A percentile compares a stretch with the other conserved stretches of the same genome.
Conservation (phyloP, 1,140 invertebrate genomes). For the Temnothorax nylanderi region DNA sequence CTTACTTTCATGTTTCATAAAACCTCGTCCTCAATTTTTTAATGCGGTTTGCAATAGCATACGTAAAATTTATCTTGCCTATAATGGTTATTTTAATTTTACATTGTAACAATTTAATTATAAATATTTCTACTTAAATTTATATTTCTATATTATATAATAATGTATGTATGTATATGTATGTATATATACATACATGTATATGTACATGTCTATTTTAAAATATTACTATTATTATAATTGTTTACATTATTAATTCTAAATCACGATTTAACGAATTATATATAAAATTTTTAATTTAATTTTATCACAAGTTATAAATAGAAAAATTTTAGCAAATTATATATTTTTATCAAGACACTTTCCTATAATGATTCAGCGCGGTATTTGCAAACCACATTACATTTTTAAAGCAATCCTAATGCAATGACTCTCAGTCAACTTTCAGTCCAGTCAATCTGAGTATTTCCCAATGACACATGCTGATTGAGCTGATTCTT, state of each 20-base stretch:
- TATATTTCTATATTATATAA: too few relatives aligned
- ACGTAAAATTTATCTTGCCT: not conserved
- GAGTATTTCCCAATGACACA: not conserved
- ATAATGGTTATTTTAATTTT: not conserved
- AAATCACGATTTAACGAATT: not conserved
- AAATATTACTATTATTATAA: not conserved
- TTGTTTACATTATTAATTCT: not conserved
- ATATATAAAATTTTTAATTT: not conserved
- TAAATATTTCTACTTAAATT: not conserved
- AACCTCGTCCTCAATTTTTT: conserved; percentile 24
- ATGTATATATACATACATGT: too few relatives aligned
- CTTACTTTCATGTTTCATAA: conserved; percentile 26
- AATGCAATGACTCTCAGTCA: not conserved
- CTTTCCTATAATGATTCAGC: not conserved
- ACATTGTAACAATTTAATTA: conserved; percentile 4
- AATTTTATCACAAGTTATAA: not conserved
- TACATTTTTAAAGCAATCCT: not conserved
- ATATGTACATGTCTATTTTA: not conserved
- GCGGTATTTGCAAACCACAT: not conserved
- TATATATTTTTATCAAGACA: not conserved
- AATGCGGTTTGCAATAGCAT: not conserved
- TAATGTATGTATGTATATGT: too few relatives aligned
- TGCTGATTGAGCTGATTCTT: not conserved
- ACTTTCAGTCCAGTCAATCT: not conserved
- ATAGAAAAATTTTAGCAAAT: not conserved